A percentile compares a stretch with the other conserved stretches of the same genome.
Evolutionary conservation across 92 coral and sea anemone genomes (phyloP).

Genomic region (Muricea muricata): DNA sequence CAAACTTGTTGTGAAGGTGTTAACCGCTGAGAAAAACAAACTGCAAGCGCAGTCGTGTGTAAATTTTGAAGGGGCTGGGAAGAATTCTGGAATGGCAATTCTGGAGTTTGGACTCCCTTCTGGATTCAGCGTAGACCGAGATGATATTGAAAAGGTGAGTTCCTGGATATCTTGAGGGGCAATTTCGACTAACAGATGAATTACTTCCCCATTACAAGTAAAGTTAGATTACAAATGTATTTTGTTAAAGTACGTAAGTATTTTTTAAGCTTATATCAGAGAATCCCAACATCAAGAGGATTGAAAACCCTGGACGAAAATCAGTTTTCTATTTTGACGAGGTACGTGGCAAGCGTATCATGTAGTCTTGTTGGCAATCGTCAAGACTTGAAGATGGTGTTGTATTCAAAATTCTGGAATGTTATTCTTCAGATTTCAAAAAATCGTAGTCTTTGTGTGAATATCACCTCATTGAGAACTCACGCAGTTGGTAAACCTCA

Average conservation of each 20-base stretch:
- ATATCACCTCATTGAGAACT: constrained; percentile 72
- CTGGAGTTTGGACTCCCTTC: constrained; percentile 87
- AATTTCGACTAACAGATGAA: no score
- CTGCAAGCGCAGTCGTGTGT: constrained; percentile 84
- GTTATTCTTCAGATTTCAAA: constrained; percentile 75
- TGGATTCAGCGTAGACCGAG: constrained; percentile 77
- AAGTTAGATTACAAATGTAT: no score
- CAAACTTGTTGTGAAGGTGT: constrained; percentile 68
- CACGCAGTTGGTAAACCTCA: constrained; percentile 85
- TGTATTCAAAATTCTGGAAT: no score
- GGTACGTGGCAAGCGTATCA: no score
- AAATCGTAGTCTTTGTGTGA: constrained; percentile 61
- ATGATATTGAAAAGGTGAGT: constrained; percentile 72
- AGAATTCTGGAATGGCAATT: constrained; percentile 88
- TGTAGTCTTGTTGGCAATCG: no score
- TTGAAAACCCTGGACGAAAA: constrained; percentile 75
- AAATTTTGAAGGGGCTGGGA: constrained; percentile 74
- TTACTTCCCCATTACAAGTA: no score
- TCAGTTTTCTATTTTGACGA: constrained; percentile 84
- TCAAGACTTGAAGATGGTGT: no score
- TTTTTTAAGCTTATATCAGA: no score
- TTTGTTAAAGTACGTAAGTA: neutral
- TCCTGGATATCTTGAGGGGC: no score
- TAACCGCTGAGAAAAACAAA: constrained; percentile 59
- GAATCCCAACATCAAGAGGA: constrained; percentile 68